Percentiles rank a stretch among this genome's conserved stretches.
Conservation (phyloP, 2,888 invertebrate genomes). For the Agriopis marginaria region DNA sequence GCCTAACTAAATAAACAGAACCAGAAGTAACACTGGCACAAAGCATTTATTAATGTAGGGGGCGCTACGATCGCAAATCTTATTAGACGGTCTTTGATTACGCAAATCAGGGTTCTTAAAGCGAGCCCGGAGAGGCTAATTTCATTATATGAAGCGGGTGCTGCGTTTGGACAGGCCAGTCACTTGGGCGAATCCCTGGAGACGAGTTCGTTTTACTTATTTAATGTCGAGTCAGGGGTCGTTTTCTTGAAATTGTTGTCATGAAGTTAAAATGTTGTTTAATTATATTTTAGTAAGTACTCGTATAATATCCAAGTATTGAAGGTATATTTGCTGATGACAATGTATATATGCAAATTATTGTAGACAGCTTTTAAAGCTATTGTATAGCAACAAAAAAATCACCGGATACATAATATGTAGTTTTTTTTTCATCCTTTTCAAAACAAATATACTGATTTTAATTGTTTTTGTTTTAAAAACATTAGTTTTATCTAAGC, state of each 20-base stretch:
- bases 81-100: slow-evolving; percentile 78
- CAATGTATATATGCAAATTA: no score
- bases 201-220: neutral
- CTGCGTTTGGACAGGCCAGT: slow-evolving; percentile 41
- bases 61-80: slow-evolving; percentile 54
- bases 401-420: no score
- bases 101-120: slow-evolving; percentile 75
- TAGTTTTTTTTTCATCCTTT: no score
- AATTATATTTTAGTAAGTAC: no score
- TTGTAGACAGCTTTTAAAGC: no score
- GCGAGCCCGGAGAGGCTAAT: slow-evolving; percentile 65
- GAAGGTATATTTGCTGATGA: no score
- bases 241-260: neutral
- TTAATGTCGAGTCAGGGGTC: neutral
- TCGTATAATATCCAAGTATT: no score
- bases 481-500: no score
- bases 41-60: slow-evolving; percentile 35
- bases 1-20: slow-evolving; percentile 34
- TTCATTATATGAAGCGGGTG: slow-evolving; percentile 63
- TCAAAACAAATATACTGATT: no score
- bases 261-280: neutral
- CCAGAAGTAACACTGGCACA: slow-evolving; percentile 26
- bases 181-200: slow-evolving; percentile 17
- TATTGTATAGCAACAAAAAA: no score
- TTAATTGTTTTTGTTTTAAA: no score